Evolutionary conservation across 2,113 vertebrate species (phyloP), one percentile per base, ranked within the genome.

Genomic region (Coracopsis vasa): DNA sequence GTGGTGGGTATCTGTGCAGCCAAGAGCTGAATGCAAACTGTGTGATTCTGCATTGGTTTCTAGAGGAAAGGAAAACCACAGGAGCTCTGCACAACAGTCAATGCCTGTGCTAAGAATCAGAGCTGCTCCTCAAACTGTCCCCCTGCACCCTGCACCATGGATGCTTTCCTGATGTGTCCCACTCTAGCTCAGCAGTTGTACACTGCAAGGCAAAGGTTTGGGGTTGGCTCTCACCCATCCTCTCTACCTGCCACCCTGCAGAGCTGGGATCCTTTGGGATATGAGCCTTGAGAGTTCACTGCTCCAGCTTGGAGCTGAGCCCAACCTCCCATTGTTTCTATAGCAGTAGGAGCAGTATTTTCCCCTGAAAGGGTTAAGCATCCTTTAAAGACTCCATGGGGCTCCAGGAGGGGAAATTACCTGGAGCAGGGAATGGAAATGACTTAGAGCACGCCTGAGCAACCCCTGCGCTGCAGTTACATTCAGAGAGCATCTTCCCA

Each of bases 131-230:
- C 75, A 56, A 11, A 44, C 12, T n/a, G n/a, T 25, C 7, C 42
- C 44, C 23, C 35, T 1, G 14, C 25, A 48, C 0, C 0, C 51
- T 44, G 47, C 21, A 37, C 27, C 23, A 20, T 0, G 0, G 11
- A 3, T 7, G 0, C 5, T 33, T 39, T 64, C 48, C 47, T 10
- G 1, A 1, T 0, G 24, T 4, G 25, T 27, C 69, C 21, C 25
- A n/a, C 44, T 50, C 37, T 5, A 0, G 0, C 31, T 45, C 64
- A 13, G 2, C 0, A 0, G 16, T 3, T 37, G 37, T 5, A 19
- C 6, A 2, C 5, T n/a, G 44, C 1, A 6, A 45, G 50, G 54
- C 50, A 65, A 45, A 66, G 21, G 1, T 42, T 29, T 75, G 67
- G 58, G 39, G 19, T 33, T 1, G 0, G 18, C 9, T 74, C 56